Evolutionary conservation across 2,113 vertebrate genomes (phyloP).

Genomic region (Rhea americana): DNA sequence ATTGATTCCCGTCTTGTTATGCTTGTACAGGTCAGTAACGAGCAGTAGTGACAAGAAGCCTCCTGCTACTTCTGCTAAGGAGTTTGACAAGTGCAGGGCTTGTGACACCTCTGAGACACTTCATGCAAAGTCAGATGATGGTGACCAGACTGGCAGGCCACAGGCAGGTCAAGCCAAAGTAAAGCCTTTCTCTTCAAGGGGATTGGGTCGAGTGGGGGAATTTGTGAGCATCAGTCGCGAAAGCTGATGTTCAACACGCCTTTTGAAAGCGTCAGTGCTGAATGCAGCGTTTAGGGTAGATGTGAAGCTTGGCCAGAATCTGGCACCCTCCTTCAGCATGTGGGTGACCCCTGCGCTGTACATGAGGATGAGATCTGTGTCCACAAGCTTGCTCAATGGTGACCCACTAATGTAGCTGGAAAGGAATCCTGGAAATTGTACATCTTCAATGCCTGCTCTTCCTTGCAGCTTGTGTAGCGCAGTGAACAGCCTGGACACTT

Average conservation of each 20-base stretch:
- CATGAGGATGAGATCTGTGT: background rate
- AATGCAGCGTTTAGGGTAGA: background rate
- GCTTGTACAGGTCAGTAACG: background rate
- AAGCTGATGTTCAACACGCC: background rate
- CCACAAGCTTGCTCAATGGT: accelerated
- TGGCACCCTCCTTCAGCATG: background rate
- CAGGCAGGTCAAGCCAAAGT: background rate
- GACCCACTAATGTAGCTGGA: background rate
- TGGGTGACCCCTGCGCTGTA: background rate
- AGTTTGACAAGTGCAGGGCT: background rate
- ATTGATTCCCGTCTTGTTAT: background rate
- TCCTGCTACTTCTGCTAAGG: background rate
- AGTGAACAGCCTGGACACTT: background rate
- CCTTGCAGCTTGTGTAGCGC: accelerated
- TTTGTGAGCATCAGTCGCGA: background rate
- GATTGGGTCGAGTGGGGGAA: background rate
- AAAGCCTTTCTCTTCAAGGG: background rate
- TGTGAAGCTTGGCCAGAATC: background rate
- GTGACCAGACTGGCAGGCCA: background rate
- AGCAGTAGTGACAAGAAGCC: background rate
- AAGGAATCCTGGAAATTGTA: background rate
- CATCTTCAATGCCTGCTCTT: background rate
- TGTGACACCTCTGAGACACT: background rate
- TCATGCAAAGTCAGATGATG: background rate
- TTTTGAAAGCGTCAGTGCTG: background rate